These are phyloP conservation scores for Fukomys damarensis DNA, from an alignment of 2,113 vertebrate genomes.

Conservation along the genomic window DNA sequence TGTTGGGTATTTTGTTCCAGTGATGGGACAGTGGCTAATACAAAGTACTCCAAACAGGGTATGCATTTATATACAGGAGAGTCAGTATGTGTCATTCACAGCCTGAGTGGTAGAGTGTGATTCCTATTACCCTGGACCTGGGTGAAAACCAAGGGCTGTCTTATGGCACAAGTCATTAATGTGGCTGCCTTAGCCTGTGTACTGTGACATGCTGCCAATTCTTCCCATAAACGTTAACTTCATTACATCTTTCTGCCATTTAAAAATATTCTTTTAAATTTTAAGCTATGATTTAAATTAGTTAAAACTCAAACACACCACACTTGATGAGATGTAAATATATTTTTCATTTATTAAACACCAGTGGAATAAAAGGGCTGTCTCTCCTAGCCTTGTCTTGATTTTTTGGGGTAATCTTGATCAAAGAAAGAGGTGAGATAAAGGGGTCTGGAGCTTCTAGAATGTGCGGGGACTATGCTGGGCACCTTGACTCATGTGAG, in stretches of 20 bases:
- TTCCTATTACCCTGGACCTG: too few relatives aligned
- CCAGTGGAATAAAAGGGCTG: neutral
- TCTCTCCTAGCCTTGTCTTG: neutral
- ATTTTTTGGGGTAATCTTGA: neutral
- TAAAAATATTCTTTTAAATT: neutral
- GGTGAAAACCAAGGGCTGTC: too few relatives aligned
- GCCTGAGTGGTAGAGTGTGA: too few relatives aligned
- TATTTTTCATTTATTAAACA: neutral
- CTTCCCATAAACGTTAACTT: neutral
- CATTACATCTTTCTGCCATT: neutral
- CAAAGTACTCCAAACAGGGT: neutral
- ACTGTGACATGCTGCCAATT: neutral
- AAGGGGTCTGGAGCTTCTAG: neutral
- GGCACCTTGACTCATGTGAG: neutral
- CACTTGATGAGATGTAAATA: neutral
- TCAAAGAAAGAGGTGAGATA: neutral
- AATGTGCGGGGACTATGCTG: neutral
- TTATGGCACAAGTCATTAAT: rapidly evolving
- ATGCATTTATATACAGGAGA: neutral
- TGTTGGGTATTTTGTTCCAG: too few relatives aligned
- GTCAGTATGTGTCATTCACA: neutral
- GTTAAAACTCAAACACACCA: constrained; percentile 1
- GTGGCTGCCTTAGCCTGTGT: neutral
- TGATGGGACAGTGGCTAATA: too few relatives aligned
- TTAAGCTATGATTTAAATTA: neutral